phyloP scores from a whole-genome alignment of 2,113 vertebrate genomes.

The Rutilus rutilus region DNA sequence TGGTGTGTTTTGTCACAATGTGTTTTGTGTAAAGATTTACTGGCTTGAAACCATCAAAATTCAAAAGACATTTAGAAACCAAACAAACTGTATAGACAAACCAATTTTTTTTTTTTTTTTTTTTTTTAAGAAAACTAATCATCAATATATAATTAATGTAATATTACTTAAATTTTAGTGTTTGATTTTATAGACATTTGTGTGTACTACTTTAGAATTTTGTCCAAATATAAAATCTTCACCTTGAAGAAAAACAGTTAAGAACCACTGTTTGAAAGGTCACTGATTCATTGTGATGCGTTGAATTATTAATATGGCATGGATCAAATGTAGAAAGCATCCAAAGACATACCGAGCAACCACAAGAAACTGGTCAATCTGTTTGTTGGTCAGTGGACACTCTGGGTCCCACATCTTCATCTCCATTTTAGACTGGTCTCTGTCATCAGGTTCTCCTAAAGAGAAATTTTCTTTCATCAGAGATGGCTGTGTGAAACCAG shows the following conservation, averaged over 20 bases:
- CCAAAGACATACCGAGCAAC: conserved; percentile 85
- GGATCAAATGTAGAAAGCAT: neutral
- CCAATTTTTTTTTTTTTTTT: neutral
- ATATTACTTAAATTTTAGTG: neutral
- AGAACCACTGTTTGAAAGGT: neutral
- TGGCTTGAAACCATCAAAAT: neutral
- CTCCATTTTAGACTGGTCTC: conserved; percentile 95
- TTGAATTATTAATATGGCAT: neutral
- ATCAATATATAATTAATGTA: neutral
- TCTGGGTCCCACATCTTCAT: conserved; percentile 97
- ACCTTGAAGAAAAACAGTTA: neutral
- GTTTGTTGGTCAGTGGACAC: conserved; percentile 93
- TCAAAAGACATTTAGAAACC: neutral
- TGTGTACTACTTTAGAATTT: neutral
- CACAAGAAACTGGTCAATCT: conserved; percentile 99
- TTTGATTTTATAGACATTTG: neutral
- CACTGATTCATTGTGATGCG: neutral
- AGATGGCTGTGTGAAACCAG: neutral
- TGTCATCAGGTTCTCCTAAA: conserved; percentile 88
- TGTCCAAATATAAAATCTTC: neutral
- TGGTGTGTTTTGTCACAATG: neutral
- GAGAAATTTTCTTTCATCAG: neutral
- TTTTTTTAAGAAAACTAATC: neutral
- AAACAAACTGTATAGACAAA: neutral
- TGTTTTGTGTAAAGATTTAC: neutral